These are phyloP conservation scores for Dendrolimus pini DNA, from an alignment of 2,888 invertebrate species.

Conservation along the genomic window DNA sequence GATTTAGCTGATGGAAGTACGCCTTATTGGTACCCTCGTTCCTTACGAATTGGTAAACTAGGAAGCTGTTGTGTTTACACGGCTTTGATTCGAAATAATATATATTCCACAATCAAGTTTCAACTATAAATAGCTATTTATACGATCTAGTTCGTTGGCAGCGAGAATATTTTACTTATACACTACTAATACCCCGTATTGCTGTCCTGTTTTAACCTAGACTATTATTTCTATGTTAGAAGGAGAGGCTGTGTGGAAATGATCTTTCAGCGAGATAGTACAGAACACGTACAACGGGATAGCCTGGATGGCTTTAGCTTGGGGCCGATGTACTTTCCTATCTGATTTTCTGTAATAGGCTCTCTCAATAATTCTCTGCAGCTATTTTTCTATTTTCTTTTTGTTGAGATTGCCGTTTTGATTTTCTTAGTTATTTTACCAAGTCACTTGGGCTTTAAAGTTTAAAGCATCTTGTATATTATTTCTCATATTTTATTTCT, in stretches of 20 bases:
- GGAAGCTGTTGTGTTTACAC: not conserved
- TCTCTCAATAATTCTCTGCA: conserved; percentile 1
- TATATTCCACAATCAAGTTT: not conserved
- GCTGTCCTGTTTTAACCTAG: not conserved
- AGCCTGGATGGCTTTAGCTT: not conserved
- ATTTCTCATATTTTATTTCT: no score
- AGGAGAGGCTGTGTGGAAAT: not conserved
- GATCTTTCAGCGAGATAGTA: not conserved
- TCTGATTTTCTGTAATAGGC: not conserved
- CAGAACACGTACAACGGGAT: not conserved
- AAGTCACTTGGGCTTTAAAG: no score
- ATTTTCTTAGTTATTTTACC: no score
- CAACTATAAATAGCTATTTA: not conserved
- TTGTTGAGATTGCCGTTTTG: not conserved
- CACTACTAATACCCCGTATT: not conserved
- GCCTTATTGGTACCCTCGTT: no score
- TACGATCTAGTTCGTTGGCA: not conserved
- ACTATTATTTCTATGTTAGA: not conserved
- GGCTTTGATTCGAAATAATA: no score
- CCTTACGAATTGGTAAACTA: not conserved
- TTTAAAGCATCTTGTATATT: no score
- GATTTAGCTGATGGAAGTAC: no score
- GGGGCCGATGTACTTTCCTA: not conserved
- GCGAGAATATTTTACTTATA: not conserved
- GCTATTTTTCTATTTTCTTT: not conserved